Percentiles rank a stretch among this genome's conserved stretches.
phyloP scores from a whole-genome alignment of 2,888 invertebrate genomes.

The Papilio demoleus region DNA sequence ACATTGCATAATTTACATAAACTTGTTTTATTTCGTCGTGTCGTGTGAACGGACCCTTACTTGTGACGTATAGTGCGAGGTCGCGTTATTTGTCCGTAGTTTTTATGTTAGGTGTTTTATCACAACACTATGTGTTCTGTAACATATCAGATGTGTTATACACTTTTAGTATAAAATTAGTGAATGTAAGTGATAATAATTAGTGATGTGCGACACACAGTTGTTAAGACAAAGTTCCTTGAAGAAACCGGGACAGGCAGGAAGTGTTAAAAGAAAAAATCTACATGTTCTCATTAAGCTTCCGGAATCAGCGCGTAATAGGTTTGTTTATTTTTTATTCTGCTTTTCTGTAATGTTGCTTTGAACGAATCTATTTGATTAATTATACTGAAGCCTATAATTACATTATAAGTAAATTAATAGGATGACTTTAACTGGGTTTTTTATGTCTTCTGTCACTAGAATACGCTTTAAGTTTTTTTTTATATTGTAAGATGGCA shows the following conservation, averaged over 20 bases:
- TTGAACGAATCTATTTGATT: too few relatives aligned
- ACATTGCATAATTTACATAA: constrained; percentile 1
- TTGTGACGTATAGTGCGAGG: constrained; percentile 34
- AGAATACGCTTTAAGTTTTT: too few relatives aligned
- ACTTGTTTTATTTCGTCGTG: constrained; percentile 2
- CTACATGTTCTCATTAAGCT: constrained; percentile 68
- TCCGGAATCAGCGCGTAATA: constrained; percentile 61
- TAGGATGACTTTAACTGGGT: too few relatives aligned
- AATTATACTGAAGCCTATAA: too few relatives aligned
- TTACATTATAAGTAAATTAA: too few relatives aligned
- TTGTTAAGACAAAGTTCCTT: constrained; percentile 65
- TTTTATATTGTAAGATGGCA: too few relatives aligned
- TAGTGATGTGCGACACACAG: constrained; percentile 64
- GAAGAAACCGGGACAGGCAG: constrained; percentile 55
- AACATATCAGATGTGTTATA: constrained; percentile 13
- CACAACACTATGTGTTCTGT: constrained; percentile 30
- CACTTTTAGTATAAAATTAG: background rate
- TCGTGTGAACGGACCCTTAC: constrained; percentile 27
- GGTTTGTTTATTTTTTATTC: constrained; percentile 52
- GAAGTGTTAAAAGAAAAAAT: constrained; percentile 52
- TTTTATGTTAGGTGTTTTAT: constrained; percentile 34
- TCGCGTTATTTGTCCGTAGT: constrained; percentile 35
- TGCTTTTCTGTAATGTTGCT: too few relatives aligned
- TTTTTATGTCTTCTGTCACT: too few relatives aligned
- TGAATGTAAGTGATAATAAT: constrained; percentile 2